Conservation (phyloP, 2,888 invertebrate species). For the Eulithis testata region DNA sequence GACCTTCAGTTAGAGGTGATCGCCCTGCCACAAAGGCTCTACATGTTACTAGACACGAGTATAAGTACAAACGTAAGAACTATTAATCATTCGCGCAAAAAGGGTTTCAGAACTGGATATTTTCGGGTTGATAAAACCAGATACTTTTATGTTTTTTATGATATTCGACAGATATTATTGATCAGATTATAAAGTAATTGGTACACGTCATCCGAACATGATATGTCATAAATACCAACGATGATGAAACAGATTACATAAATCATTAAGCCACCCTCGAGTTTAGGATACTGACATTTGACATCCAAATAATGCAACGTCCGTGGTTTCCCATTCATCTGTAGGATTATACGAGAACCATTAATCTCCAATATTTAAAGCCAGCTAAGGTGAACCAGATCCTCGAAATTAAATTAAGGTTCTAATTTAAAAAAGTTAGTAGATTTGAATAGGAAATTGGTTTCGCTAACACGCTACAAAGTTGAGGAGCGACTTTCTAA, state of each 20-base stretch:
- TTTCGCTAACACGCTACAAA: too few relatives aligned
- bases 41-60: conserved; percentile 44
- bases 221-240: conserved; percentile 25
- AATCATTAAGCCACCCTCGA: conserved; percentile 25
- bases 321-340: conserved; percentile 39
- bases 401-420: not conserved
- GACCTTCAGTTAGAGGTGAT: conserved; percentile 62
- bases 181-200: conserved; percentile 11
- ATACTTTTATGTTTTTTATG: conserved; percentile 20
- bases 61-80: conserved; percentile 33
- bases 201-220: conserved; percentile 12
- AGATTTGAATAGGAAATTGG: too few relatives aligned
- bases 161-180: conserved; percentile 18
- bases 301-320: conserved; percentile 27
- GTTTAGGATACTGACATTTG: conserved; percentile 16
- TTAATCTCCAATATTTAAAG: not conserved
- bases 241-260: conserved; percentile 28
- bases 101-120: conserved; percentile 28
- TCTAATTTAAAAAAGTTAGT: not conserved
- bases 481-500: too few relatives aligned
- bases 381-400: not conserved
- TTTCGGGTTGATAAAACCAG: conserved; percentile 21
- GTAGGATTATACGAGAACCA: conserved; percentile 25
- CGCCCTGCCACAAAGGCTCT: conserved; percentile 59
- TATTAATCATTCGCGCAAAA: conserved; percentile 42